phyloP scores from a whole-genome alignment of 2,797 vertebrate genomes.

The Xyrichtys novacula region DNA sequence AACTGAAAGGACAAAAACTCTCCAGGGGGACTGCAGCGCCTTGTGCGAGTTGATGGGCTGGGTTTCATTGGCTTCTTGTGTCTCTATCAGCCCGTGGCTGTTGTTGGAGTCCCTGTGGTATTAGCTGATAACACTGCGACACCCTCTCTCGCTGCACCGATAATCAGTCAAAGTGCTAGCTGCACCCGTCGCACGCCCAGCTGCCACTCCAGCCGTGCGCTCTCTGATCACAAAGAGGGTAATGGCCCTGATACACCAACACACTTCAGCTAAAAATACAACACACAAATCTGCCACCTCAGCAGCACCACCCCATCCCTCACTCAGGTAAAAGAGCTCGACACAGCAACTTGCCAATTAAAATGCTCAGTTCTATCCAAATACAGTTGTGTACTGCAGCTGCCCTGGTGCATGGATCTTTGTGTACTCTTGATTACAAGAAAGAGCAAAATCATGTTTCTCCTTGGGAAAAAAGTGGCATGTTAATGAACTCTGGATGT shows the following conservation, averaged over 20 bases:
- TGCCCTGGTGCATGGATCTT: slow-evolving; percentile 25
- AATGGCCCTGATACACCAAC: slow-evolving; percentile 72
- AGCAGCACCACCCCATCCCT: slow-evolving; percentile 53
- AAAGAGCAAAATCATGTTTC: slow-evolving; percentile 23
- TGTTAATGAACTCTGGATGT: slow-evolving; percentile 45
- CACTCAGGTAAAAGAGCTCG: slow-evolving; percentile 66
- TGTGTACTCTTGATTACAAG: neutral
- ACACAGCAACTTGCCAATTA: slow-evolving; percentile 79
- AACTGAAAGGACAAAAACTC: slow-evolving; percentile 48
- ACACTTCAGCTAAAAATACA: slow-evolving; percentile 72
- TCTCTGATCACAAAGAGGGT: slow-evolving; percentile 67
- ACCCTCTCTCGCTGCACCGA: slow-evolving; percentile 65
- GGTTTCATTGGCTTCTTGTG: slow-evolving; percentile 50
- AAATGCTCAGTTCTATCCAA: slow-evolving; percentile 67
- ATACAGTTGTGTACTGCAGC: slow-evolving; percentile 56
- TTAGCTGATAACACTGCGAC: slow-evolving; percentile 78
- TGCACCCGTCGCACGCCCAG: slow-evolving; percentile 71
- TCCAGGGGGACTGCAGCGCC: slow-evolving; percentile 16
- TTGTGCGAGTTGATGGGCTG: slow-evolving; percentile 37
- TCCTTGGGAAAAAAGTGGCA: slow-evolving; percentile 5
- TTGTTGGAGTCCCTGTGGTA: slow-evolving; percentile 67
- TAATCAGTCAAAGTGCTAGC: slow-evolving; percentile 79
- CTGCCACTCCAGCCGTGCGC: slow-evolving; percentile 58
- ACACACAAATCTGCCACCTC: slow-evolving; percentile 70
- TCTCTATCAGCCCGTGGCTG: slow-evolving; percentile 59